phyloP scores from a whole-genome alignment of 1,140 invertebrate genomes.

The Lepeophtheirus salmonis region DNA sequence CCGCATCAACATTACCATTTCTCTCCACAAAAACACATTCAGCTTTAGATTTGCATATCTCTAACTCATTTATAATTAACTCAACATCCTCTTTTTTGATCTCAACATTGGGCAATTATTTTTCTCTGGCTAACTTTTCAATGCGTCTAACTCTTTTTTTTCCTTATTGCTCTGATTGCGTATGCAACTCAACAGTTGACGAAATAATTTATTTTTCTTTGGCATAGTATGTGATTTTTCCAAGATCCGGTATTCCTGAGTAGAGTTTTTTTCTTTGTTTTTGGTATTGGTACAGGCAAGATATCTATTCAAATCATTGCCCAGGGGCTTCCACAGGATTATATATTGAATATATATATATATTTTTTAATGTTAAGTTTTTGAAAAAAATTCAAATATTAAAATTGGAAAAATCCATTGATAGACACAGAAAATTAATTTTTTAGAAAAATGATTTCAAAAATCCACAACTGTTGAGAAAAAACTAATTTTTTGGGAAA shows the following conservation, averaged over 20 bases:
- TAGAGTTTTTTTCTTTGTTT: constrained; percentile 18
- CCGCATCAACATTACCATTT: constrained; percentile 16
- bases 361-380: no score
- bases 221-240: constrained; percentile 18
- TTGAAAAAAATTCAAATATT: no score
- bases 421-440: no score
- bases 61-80: constrained; percentile 14
- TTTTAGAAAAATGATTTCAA: no score
- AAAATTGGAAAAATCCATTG: no score
- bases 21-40: constrained; percentile 12
- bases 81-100: constrained; percentile 18
- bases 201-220: constrained; percentile 16
- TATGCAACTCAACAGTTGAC: background rate
- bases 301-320: background rate
- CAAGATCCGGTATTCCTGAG: constrained; percentile 16
- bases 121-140: constrained; percentile 14
- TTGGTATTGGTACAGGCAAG: background rate
- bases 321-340: no score
- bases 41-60: background rate
- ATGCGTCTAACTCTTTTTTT: constrained; percentile 10
- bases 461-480: no score
- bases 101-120: constrained; percentile 7
- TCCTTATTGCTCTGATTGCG: constrained; percentile 12
- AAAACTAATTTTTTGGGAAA: no score
- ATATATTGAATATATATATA: no score